Conservation (phyloP, 2,888 invertebrate genomes). For the Teleiodes luculella region DNA sequence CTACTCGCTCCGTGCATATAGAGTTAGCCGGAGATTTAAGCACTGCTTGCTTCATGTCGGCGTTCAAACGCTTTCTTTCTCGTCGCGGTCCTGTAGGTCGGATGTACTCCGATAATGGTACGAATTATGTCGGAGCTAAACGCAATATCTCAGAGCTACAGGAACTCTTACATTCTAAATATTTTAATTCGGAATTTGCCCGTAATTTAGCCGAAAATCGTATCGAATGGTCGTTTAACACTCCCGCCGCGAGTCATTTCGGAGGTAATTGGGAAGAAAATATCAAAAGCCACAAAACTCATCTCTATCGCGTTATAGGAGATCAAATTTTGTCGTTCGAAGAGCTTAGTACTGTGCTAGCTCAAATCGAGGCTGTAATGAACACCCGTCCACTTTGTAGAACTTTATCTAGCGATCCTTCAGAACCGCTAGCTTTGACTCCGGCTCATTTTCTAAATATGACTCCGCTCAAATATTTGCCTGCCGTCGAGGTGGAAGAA, state of each 20-base stretch:
- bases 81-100: constrained; percentile 21
- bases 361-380: constrained; percentile 18
- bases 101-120: constrained; percentile 18
- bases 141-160: not conserved
- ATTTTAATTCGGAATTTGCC: not conserved
- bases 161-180: not conserved
- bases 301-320: constrained; percentile 17
- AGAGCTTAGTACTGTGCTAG: constrained; percentile 16
- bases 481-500: not conserved
- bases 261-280: constrained; percentile 17
- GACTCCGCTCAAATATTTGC: not conserved
- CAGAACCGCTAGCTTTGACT: not conserved
- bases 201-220: not conserved
- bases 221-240: constrained; percentile 11
- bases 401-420: constrained; percentile 10
- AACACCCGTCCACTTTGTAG: constrained; percentile 21
- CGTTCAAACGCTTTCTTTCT: constrained; percentile 23
- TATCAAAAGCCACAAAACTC: constrained; percentile 18
- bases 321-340: constrained; percentile 18
- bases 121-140: constrained; percentile 16
- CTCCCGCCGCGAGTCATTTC: constrained; percentile 15
- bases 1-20: constrained; percentile 20
- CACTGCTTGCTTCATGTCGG: constrained; percentile 19
- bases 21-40: constrained; percentile 20
- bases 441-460: constrained; percentile 3